Base-by-base conservation (phyloP, 2,113 vertebrate species). In the Vulpes ferrilata region DNA sequence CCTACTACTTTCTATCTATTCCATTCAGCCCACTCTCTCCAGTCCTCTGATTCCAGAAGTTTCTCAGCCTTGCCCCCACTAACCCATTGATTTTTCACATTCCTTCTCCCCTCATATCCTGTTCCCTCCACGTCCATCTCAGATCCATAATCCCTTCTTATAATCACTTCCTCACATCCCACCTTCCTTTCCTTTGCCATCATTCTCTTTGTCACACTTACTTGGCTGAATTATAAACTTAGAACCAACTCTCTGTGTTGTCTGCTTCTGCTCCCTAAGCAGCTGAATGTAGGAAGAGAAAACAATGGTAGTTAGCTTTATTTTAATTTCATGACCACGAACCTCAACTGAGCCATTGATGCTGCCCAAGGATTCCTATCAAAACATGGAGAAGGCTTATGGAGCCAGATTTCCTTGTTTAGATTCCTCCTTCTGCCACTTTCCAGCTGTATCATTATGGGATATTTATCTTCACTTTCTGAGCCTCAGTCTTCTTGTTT, bases 401-500 rank as follows among this genome's bases (percentile, higher is more conserved):
- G 69, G 19, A n/a, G 27, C 27, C 62, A 88, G 43, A 22, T 7
- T 38, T 74, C 32, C 19, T 15, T 4, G 30, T 90, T 84, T 73
- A 17, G 11, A 15, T 32, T 91, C 25, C 3, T 1, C 13, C 11
- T 53, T 90, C 65, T 62, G 73, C 12, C 4, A 13, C n/a, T 67
- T 25, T 80, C 0, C 23, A 59, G 23, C 25, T 84, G n/a, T 35
- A 16, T 55, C 60, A 76, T 17, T 16, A 73, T 43, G 15, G 53
- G 7, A 20, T 62, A 35, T 55, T 85, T 51, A 67, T 64, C 67
- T 74, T 85, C 22, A 81, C 10, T 51, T 55, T 86, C 69, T 76
- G 32, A 16, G 27, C 17, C 57, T 96, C 65, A 25, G 27, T 67
- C 9, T 93, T 89, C 92, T 93, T 32, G 74, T 60, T 59, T 85